phyloP scores from a whole-genome alignment of 2,888 invertebrate species.

The Acanthosepion lycidas region DNA sequence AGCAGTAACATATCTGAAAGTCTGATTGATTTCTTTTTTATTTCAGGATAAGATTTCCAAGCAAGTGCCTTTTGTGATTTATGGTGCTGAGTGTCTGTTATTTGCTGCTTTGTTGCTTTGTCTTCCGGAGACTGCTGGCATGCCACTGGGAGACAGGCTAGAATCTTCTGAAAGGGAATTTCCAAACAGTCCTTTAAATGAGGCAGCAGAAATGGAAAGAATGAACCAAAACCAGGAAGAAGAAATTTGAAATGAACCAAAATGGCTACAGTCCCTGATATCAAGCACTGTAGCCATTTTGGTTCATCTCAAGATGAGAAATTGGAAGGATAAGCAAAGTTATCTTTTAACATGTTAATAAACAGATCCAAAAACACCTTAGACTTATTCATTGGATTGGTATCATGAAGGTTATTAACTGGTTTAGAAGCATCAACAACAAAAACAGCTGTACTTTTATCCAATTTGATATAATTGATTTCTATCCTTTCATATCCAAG shows the following conservation, averaged over 20 bases:
- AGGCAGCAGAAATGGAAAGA: neutral
- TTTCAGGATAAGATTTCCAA: slow-evolving; percentile 57
- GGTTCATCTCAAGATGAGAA: too few relatives aligned
- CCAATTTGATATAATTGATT: too few relatives aligned
- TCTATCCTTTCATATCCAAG: too few relatives aligned
- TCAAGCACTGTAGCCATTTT: too few relatives aligned
- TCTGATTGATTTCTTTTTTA: slow-evolving; percentile 16
- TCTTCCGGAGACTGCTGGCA: slow-evolving; percentile 67
- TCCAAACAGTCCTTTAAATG: neutral
- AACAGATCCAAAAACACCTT: too few relatives aligned
- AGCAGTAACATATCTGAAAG: too few relatives aligned
- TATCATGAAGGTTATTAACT: too few relatives aligned
- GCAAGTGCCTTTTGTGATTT: slow-evolving; percentile 67
- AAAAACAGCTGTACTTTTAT: too few relatives aligned
- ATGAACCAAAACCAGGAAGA: neutral
- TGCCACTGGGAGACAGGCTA: slow-evolving; percentile 60
- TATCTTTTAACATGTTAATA: too few relatives aligned
- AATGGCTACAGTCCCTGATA: neutral
- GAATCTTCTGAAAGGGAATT: neutral
- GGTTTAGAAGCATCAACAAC: too few relatives aligned
- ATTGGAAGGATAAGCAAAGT: too few relatives aligned
- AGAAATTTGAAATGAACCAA: neutral
- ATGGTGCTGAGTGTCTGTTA: slow-evolving; percentile 66
- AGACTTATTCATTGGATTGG: too few relatives aligned
- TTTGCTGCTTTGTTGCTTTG: slow-evolving; percentile 63